Conservation (phyloP, 2,797 vertebrate genomes). For the Notolabrus celidotus region DNA sequence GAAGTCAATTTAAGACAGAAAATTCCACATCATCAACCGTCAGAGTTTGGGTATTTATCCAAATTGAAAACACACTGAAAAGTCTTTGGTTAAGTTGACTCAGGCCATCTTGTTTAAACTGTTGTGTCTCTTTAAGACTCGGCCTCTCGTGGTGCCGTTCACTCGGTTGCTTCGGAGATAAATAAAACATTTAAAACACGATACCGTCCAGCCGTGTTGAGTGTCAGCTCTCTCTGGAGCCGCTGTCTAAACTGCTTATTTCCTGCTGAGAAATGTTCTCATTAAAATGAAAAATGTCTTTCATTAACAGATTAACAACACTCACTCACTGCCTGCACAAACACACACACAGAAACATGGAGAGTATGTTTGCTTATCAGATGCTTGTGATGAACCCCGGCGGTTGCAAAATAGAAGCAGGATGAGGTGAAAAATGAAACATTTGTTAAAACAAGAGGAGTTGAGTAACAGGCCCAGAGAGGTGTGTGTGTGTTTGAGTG, state of each 20-base stretch:
- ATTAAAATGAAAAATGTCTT: slow-evolving; percentile 44
- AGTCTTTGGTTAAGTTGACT: too few relatives aligned
- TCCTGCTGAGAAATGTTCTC: slow-evolving; percentile 48
- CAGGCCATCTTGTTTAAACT: neutral
- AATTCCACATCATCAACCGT: too few relatives aligned
- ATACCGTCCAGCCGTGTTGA: neutral
- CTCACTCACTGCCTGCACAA: neutral
- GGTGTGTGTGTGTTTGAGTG: slow-evolving; percentile 3
- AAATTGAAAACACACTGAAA: too few relatives aligned
- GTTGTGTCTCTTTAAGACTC: neutral
- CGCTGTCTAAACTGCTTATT: slow-evolving; percentile 7
- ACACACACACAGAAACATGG: too few relatives aligned
- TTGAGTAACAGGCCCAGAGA: slow-evolving; percentile 41
- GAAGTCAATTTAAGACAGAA: too few relatives aligned
- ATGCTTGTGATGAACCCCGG: neutral
- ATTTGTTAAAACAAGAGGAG: slow-evolving; percentile 21
- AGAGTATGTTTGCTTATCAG: neutral
- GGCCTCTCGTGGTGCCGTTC: neutral
- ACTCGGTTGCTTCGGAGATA: slow-evolving; percentile 23
- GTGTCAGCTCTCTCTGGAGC: slow-evolving; percentile 16
- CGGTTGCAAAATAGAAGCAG: slow-evolving; percentile 20
- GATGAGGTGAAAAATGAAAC: neutral
- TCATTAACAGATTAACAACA: slow-evolving; percentile 5
- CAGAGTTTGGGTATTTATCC: too few relatives aligned
- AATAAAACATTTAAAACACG: slow-evolving; percentile 8